Base-by-base conservation (phyloP, 2,888 invertebrate species). In the Timema podura region DNA sequence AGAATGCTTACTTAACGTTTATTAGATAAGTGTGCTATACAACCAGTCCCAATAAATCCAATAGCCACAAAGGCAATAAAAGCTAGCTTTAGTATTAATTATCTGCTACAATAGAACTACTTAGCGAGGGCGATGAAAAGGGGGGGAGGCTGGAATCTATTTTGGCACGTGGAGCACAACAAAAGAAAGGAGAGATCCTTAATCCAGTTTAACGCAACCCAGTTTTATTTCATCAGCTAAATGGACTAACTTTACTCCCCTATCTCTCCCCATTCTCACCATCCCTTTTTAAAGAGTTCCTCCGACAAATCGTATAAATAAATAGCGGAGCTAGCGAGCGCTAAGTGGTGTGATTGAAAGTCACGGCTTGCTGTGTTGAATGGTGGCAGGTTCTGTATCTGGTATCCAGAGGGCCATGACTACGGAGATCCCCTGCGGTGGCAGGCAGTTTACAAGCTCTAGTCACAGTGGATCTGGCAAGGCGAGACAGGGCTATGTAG, bases 241-340 rank as follows among this genome's bases (percentile, higher is more conserved):
- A n/a, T 49, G 66, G 54, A 48, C 61, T 72, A 70, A 70, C 70
- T 74, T 70, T 71, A 73, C 74, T 71, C 73, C 69, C 75, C 74
- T 71, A 70, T 70, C 64, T 70, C 70, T 67, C 69, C 70, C 72
- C 73, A 67, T 70, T 68, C 70, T 64, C 71, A 68, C 70, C 71
- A 54, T 66, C 72, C 68, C 69, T 65, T n/a, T 51, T 51, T 61
- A 45, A 30, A 30, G 61, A 61, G 61, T 61, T 61, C 61, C 61
- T 61, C 44, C 30, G 61, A 61, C 61, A 61, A 61, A 61, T 61
- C 61, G 61, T 45, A 61, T 44, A 44, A 61, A 61, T 61, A 61
- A 61, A 61, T 61, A 61, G 61, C 45, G 61, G 11, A 45, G 30
- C 30, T 30, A 30, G 30, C 30, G 61, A 44, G 61, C 61, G 61